Evolutionary conservation across 2,797 vertebrate species (phyloP).

Genomic region (Tauraco hartlaubi): DNA sequence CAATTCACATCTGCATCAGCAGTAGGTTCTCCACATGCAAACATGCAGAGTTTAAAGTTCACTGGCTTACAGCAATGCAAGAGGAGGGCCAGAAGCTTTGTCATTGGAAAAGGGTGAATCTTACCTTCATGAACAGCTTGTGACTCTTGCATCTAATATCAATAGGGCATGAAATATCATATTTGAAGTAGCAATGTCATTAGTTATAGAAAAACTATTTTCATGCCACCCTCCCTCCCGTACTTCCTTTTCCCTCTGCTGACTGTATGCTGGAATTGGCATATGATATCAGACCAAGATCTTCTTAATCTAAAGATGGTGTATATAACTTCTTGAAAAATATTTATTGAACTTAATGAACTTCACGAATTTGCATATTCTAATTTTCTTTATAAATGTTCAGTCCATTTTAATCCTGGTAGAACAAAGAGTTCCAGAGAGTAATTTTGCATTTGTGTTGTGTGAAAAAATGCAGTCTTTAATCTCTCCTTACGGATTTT

Average conservation of each 20-base stretch:
- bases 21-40: neutral
- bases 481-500: neutral
- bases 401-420: neutral
- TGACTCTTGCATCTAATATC: neutral
- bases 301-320: neutral
- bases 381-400: neutral
- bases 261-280: neutral
- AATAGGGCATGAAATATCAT: neutral
- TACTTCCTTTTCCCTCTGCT: neutral
- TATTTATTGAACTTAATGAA: neutral
- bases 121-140: neutral
- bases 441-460: neutral
- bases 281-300: neutral
- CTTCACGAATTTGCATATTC: neutral
- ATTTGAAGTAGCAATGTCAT: neutral
- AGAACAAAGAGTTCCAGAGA: neutral
- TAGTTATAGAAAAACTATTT: neutral
- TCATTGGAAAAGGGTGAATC: neutral
- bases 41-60: neutral
- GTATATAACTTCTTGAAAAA: neutral
- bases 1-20: neutral
- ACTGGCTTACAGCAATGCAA: neutral
- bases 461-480: neutral
- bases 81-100: neutral
- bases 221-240: neutral